Percentiles rank a stretch among this genome's conserved stretches.
phyloP scores from a whole-genome alignment of 2,113 vertebrate species.

The Odontesthes bonariensis region DNA sequence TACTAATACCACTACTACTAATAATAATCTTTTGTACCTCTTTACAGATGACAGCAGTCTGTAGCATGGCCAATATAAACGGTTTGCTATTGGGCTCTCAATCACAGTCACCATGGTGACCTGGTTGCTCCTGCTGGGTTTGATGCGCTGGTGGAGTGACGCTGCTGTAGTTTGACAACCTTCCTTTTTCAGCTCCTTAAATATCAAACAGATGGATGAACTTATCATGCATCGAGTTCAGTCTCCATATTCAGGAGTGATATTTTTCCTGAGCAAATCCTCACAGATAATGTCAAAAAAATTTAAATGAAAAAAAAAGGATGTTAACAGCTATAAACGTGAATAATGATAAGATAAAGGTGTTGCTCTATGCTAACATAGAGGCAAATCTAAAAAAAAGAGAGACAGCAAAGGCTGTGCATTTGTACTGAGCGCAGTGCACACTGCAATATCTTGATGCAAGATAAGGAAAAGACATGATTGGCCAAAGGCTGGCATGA shows the following conservation, averaged over 20 bases:
- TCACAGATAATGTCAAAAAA: not conserved
- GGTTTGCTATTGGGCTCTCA: constrained; percentile 58
- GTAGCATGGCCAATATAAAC: constrained; percentile 44
- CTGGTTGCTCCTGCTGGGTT: constrained; percentile 38
- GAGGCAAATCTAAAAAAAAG: not conserved
- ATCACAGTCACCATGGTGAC: constrained; percentile 62
- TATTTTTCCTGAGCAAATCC: not conserved
- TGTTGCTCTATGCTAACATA: too few species aligned
- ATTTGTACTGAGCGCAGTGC: constrained; percentile 1
- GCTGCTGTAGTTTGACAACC: constrained; percentile 18
- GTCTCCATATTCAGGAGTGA: not conserved
- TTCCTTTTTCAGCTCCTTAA: constrained; percentile 26
- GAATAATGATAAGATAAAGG: not conserved
- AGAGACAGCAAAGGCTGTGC: constrained; percentile 10
- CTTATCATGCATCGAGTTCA: not conserved
- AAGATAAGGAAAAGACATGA: constrained; percentile 28
- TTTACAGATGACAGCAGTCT: constrained; percentile 30
- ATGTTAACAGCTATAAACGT: constrained; percentile 6
- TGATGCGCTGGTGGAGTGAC: constrained; percentile 1
- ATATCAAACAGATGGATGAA: constrained; percentile 11
- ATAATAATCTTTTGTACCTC: constrained; percentile 4
- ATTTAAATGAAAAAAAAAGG: not conserved
- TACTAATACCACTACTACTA: not conserved
- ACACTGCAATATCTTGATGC: constrained; percentile 28
- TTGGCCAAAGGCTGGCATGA: constrained; percentile 34